These are phyloP conservation scores for Apteryx mantelli DNA, from an alignment of 2,113 vertebrate genomes.

Conservation along the genomic window DNA sequence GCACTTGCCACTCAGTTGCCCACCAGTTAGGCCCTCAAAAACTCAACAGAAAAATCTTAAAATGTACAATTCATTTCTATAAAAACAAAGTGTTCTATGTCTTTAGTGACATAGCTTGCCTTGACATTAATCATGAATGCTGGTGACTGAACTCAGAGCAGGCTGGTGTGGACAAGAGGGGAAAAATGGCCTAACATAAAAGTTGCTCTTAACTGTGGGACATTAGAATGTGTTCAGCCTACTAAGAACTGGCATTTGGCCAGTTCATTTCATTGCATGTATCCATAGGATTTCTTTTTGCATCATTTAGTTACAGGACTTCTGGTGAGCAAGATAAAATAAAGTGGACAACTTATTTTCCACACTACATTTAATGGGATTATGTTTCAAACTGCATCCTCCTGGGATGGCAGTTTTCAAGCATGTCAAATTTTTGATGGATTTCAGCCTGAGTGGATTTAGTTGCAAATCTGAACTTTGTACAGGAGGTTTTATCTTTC, in stretches of 20 bases:
- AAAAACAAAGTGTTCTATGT: not conserved
- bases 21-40: not conserved
- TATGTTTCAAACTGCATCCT: not conserved
- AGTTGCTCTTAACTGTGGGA: not conserved
- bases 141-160: not conserved
- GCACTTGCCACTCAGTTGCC: not conserved
- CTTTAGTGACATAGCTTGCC: not conserved
- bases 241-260: not conserved
- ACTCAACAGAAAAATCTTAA: not conserved
- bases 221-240: not conserved
- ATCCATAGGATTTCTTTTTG: not conserved
- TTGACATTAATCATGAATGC: not conserved
- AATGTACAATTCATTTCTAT: not conserved
- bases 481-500: conserved; percentile 30
- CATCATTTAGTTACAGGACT: conserved; percentile 6
- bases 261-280: not conserved
- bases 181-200: not conserved
- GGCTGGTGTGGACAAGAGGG: not conserved
- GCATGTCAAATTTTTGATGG: not conserved
- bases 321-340: conserved; percentile 38
- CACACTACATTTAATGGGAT: conserved; percentile 22
- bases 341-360: conserved; percentile 27
- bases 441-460: conserved; percentile 36
- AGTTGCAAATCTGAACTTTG: conserved; percentile 15
- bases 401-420: conserved; percentile 2